Evolutionary conservation across 2,113 vertebrate genomes (phyloP), one percentile per base, ranked within the genome.

Genomic region (Bagarius yarrelli): DNA sequence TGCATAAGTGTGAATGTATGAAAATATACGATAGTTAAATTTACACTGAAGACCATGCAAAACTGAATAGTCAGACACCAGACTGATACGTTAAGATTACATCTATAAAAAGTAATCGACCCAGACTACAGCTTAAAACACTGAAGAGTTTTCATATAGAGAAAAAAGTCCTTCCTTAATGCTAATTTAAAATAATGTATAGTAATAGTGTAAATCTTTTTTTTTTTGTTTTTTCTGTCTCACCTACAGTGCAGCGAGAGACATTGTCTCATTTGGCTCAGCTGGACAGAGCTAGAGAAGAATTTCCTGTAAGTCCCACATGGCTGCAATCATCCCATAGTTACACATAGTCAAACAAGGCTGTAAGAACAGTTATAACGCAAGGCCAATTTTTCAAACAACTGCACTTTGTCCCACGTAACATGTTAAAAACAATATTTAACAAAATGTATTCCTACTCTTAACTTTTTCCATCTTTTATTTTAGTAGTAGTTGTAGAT

Each of bases 241-340:
- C n/a, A 59, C 85, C 88, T 78, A 81, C 90, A 99, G 98, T 98
- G 83, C 95, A 94, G 0, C 94, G 95, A 83, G 94, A 92, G 81
- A 91, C 93, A 23, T 85, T 98, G 74, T 84, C 14, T 57, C 90
- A 92, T 2, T 76, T 98, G 87, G 95, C 94, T 0, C 94, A 96
- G 81, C 90, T 99, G 87, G 95, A 96, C 79, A 86, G 89, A 0
- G 93, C 93, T 1, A 88, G 91, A 75, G 79, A 82, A 44, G 89
- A 90, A 23, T 90, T 90, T 84, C 69, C 60, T 47, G 95, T 96
- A 81, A 90, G 92, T 84, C 23, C 36, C 15, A 5, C 19, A 2
- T 15, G 50, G 23, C 55, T 25, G n/a, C 36, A 8, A 19, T 36
- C 21, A 55, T 55, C 30, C 36, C 4, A 47, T 8, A 47, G 18